Percentiles rank a stretch among this genome's conserved stretches.
Conservation (phyloP, 1,140 invertebrate genomes). For the Druon quercuslanigerum region DNA sequence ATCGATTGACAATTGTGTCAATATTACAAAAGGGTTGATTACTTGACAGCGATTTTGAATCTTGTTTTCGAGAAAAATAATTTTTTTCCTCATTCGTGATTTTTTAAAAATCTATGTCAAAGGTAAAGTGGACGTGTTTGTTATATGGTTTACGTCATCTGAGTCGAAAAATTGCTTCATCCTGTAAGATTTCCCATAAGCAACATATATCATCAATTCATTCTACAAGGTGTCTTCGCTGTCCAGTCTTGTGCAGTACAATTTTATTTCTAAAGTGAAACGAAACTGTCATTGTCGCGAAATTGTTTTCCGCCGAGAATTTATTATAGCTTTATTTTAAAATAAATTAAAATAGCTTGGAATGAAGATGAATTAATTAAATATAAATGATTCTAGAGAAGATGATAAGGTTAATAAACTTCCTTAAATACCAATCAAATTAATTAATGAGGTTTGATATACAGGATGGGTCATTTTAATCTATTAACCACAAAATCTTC, state of each 20-base stretch:
- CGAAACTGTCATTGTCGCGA: slow-evolving; percentile 41
- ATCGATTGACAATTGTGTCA: too few relatives aligned
- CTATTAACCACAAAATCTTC: too few relatives aligned
- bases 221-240: slow-evolving; percentile 47
- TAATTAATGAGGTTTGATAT: too few relatives aligned
- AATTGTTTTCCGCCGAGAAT: slow-evolving; percentile 40
- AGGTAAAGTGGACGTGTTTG: neutral
- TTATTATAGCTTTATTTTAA: neutral
- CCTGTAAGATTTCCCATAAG: slow-evolving; percentile 72
- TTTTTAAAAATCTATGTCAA: neutral
- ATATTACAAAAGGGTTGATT: too few relatives aligned
- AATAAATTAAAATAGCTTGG: neutral
- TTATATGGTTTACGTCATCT: slow-evolving; percentile 4
- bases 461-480: too few relatives aligned
- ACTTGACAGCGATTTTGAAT: too few relatives aligned
- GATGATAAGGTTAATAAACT: too few relatives aligned
- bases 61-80: neutral
- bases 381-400: too few relatives aligned
- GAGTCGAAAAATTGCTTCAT: slow-evolving; percentile 50
- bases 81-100: neutral
- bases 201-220: slow-evolving; percentile 64
- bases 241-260: slow-evolving; percentile 35
- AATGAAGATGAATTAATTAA: too few relatives aligned
- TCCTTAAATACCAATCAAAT: too few relatives aligned
- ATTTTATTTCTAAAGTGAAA: slow-evolving; percentile 41